A percentile compares a stretch with the other conserved stretches of the same genome.
Evolutionary conservation across 2,888 invertebrate species (phyloP).

Genomic region (Rosalia funebris): DNA sequence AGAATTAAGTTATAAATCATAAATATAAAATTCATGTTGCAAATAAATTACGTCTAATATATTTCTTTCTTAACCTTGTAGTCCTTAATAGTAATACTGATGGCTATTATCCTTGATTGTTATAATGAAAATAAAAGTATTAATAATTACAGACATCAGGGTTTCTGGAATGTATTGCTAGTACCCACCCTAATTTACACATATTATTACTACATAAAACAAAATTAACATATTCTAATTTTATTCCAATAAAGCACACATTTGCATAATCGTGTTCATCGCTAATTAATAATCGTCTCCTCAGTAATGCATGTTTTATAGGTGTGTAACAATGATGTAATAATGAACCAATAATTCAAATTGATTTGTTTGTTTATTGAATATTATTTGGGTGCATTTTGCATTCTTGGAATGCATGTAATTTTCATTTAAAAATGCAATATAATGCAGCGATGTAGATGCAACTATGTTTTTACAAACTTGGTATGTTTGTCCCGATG

Average conservation of each 20-base stretch:
- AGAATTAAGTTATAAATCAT: not conserved
- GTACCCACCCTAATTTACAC: conserved; percentile 15
- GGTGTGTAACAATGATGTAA: conserved; percentile 8
- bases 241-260: conserved; percentile 3
- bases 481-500: too few relatives aligned
- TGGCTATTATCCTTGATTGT: conserved; percentile 22
- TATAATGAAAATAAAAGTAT: conserved; percentile 23
- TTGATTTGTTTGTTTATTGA: too few relatives aligned
- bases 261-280: conserved; percentile 35
- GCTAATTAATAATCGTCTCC: conserved; percentile 23
- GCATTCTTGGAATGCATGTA: too few relatives aligned
- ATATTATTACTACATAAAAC: conserved; percentile 11
- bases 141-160: not conserved
- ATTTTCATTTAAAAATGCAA: too few relatives aligned
- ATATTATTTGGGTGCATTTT: too few relatives aligned
- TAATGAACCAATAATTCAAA: too few relatives aligned
- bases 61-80: conserved; percentile 34
- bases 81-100: conserved; percentile 31
- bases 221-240: conserved; percentile 11
- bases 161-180: conserved; percentile 30
- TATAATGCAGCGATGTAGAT: too few relatives aligned
- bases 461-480: too few relatives aligned
- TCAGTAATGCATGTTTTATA: too few relatives aligned
- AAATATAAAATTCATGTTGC: conserved; percentile 31
- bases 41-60: conserved; percentile 35